Base-by-base conservation (phyloP, 2,113 vertebrate genomes). In the Phocoena sinus region DNA sequence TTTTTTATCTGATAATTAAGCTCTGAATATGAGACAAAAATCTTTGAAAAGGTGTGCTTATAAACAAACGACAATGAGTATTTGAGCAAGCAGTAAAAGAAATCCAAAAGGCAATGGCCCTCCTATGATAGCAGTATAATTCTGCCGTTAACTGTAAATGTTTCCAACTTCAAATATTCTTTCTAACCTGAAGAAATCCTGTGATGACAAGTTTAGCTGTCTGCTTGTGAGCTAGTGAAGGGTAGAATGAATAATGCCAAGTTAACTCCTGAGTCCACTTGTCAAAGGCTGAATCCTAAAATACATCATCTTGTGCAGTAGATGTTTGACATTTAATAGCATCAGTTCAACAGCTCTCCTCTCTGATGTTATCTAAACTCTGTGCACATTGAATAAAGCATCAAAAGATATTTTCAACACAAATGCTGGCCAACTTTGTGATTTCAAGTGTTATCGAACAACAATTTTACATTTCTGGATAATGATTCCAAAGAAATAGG, bases 201-300 rank as follows among this genome's bases (percentile, higher is more conserved):
- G 8, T 53, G 36, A 89, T 82, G 67, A 68, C n/a, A 96, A 68
- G 79, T 86, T 89, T 56, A 91, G 86, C 71, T 97, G 77, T 65
- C 93, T 94, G 56, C 87, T 58, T 82, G 50, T 94, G 89, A 95
- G 94, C 73, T 70, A 84, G 67, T 77, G 53, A 94, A 53, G 71
- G 31, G 9, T 8, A 80, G 77, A 96, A 80, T 6, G 70, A 90
- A 71, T 58, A 84, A 87, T 80, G 91, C 95, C 86, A 97, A 86
- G 89, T 83, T 94, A 96, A 94, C 85, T 89, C 73, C 47, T 33
- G 70, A 96, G 80, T 93, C 95, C 83, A 81, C 53, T 3, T 96
- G 89, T 98, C 94, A 97, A 82, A 82, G 47, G 85, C 77, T 20
- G 44, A 94, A 91, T 83, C 85, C n/a, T 93, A 91, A 96, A 91